Evolutionary conservation across 1,140 invertebrate genomes (phyloP), one percentile per base, ranked within the genome.

Genomic region (Bombus haemorrhoidalis): DNA sequence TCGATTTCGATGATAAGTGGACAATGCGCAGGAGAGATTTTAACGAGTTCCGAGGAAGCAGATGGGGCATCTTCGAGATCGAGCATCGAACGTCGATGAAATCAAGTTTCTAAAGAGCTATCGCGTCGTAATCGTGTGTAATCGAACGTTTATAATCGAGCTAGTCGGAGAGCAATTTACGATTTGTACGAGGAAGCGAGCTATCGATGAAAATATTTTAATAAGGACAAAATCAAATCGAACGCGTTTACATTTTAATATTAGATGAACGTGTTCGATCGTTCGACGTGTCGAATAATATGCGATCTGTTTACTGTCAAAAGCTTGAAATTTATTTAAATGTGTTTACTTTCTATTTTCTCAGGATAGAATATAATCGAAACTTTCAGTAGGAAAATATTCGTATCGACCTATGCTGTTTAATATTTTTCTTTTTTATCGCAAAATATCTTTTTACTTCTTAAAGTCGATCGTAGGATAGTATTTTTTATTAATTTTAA

Each of bases 31-130:
- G 22, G 59, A 59, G 59, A 66, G 41, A 78, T 78, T 66, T 43
- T 78, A 78, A 78, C 9, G 59, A 43, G 76, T 18, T 43, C 28
- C 18, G n/a, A 13, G 59, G 18, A 43, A 39, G n/a, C 39, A 34
- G 18, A 53, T 43, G 8, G 34, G 28, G 13, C 8, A 66, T 66
- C 57, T 77, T 77, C n/a, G 53, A 76, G 47, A 76, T 76, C n/a
- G 41, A 39, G 9, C 28, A 5, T 78, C 22, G 25, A 78, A 78
- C 28, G 34, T n/a, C 34, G 75, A 77, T 18, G n/a, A 66, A 62
- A 41, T 78, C 39, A 62, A 78, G 37, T 78, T 78, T 13, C 53
- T 18, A 43, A 64, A 78, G n/a, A 32, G 71, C 76, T 66, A 66
- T 43, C 57, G 8, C 76, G 6, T 25, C 28, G n/a, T 71, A 69